Base-by-base conservation (phyloP, 2,113 vertebrate species). In the Aegithalos caudatus region DNA sequence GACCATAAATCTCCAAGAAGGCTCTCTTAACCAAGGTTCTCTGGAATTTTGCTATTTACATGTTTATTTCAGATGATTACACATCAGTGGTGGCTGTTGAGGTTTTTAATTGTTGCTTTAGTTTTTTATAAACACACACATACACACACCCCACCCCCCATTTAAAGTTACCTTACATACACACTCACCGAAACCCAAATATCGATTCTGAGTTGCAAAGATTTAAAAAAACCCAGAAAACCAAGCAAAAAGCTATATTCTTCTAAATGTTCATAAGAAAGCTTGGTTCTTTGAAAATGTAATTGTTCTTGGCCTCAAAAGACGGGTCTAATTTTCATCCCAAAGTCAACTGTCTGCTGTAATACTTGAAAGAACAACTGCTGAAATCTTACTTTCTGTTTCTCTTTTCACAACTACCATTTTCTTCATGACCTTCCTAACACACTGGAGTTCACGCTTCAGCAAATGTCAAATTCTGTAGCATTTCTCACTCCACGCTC, bases 391-490 rank as follows among this genome's bases (percentile, higher is more conserved):
- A 82, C 54, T 73, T 93, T 90, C 72, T 58, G 51, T 80, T 95
- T 90, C 69, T 83, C 58, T 88, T 84, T 73, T 73, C 65, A 62
- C 27, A 77, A 29, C 35, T 83, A 28, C 16, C 4, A 10, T 45
- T 51, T 82, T 54, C 64, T 71, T 77, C 33, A 24, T 53, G 66
- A 90, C 81, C 58, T 65, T 88, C 88, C 48, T 77, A 80, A 85
- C 23, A 80, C 0, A 0, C 27, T 58, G 56, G 6, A 88, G 79
- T 35, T 86, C 27, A 21, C 33, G 51, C 82, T 90, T 93, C 88
- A 94, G 69, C 70, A 88, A 94, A 90, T 66, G 72, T 42, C 72
- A 86, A 54, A 81, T 86, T 81, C 83, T 71, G 38, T 19, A 88
- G 44, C 44, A 33, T 60, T 88, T 91, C 72, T 71, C 74, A 29